Evolutionary conservation across 1,140 invertebrate genomes (phyloP).

Genomic region (Popillia japonica): DNA sequence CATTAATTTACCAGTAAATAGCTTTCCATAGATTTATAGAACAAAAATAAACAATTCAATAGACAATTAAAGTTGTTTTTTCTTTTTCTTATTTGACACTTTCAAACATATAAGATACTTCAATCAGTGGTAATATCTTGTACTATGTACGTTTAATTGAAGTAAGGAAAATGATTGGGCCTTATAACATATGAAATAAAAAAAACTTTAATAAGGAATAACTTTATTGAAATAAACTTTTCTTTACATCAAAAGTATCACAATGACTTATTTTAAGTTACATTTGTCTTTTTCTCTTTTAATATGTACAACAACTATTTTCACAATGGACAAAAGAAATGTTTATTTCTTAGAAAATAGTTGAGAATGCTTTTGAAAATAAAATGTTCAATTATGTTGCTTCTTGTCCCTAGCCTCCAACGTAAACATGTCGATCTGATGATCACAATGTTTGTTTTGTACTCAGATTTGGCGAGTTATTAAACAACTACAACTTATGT

Average conservation of each 20-base stretch:
- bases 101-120: slow-evolving; percentile 15
- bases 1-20: background rate
- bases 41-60: slow-evolving; percentile 14
- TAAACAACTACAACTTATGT: slow-evolving; percentile 19
- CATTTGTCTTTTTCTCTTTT: slow-evolving; percentile 44
- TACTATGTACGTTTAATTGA: slow-evolving; percentile 34
- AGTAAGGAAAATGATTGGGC: slow-evolving; percentile 43
- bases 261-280: slow-evolving; percentile 49
- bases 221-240: slow-evolving; percentile 53
- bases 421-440: background rate
- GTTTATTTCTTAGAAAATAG: slow-evolving; percentile 40
- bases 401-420: background rate
- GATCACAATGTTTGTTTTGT: slow-evolving; percentile 39
- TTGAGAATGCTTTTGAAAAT: slow-evolving; percentile 18
- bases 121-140: slow-evolving; percentile 37
- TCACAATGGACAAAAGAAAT: slow-evolving; percentile 37
- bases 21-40: no score
- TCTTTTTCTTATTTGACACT: slow-evolving; percentile 19
- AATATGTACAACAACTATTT: slow-evolving; percentile 39
- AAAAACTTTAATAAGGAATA: slow-evolving; percentile 46
- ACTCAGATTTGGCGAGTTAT: slow-evolving; percentile 43
- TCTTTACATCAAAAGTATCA: slow-evolving; percentile 51
- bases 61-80: slow-evolving; percentile 36
- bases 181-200: slow-evolving; percentile 22
- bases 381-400: background rate